Evolutionary conservation across 2,888 invertebrate species (phyloP).

Genomic region (Carcina quercana): DNA sequence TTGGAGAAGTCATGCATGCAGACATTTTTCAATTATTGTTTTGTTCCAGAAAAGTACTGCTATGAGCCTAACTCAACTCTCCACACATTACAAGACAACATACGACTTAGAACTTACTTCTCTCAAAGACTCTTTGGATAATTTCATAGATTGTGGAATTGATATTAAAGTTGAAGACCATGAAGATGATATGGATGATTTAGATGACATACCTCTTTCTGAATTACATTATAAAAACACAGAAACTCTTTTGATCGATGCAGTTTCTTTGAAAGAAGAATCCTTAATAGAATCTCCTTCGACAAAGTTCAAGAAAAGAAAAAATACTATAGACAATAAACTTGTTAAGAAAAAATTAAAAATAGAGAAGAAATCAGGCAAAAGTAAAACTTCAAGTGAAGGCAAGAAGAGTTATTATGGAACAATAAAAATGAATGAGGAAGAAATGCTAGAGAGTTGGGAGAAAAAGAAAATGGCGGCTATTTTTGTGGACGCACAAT

Average conservation of each 20-base stretch:
- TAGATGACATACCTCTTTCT: conserved; percentile 37
- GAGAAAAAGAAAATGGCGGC: conserved; percentile 16
- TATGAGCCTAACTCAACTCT: conserved; percentile 28
- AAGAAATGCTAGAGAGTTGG: conserved; percentile 24
- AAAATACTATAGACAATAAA: conserved; percentile 9
- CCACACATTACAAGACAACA: conserved; percentile 12
- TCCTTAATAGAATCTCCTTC: conserved; percentile 5
- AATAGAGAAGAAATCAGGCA: conserved; percentile 9
- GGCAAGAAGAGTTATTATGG: conserved; percentile 20
- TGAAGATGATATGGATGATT: conserved; percentile 33
- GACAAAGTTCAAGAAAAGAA: conserved; percentile 9
- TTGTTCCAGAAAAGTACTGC: no score
- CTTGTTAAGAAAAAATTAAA: conserved; percentile 14
- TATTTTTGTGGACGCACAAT: conserved; percentile 18
- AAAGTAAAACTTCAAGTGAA: conserved; percentile 8
- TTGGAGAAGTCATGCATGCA: no score
- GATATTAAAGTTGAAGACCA: conserved; percentile 27
- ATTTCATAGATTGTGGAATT: conserved; percentile 38
- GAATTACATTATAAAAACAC: conserved; percentile 26
- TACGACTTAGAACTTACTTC: no score
- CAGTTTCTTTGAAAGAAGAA: no score
- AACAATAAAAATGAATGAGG: conserved; percentile 19
- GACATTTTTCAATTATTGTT: no score
- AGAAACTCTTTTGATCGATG: no score
- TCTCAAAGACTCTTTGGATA: conserved; percentile 21